Evolutionary conservation across 1,140 invertebrate species (phyloP).

Genomic region (Argopecten irradians): DNA sequence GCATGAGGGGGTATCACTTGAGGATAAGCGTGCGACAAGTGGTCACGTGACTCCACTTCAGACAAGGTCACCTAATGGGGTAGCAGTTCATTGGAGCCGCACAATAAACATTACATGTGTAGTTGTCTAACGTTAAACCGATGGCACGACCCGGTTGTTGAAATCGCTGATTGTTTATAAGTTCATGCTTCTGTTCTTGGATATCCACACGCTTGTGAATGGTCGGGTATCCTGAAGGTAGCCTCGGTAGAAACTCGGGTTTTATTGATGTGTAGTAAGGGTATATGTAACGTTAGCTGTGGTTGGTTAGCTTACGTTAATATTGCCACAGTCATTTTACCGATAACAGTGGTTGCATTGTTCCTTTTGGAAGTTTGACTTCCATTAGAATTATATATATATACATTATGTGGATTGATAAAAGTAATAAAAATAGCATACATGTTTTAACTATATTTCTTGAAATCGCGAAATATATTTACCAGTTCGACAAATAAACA

Average conservation of each 20-base stretch:
- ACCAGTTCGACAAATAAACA: too few relatives aligned
- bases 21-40: conserved; percentile 20
- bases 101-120: not conserved
- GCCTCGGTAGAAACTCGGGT: not conserved
- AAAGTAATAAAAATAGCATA: too few relatives aligned
- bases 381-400: too few relatives aligned
- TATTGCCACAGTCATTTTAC: too few relatives aligned
- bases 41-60: conserved; percentile 1
- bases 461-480: too few relatives aligned
- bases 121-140: not conserved
- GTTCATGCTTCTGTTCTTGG: not conserved
- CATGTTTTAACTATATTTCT: too few relatives aligned
- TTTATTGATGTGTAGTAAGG: not conserved
- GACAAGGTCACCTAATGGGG: not conserved
- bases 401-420: too few relatives aligned
- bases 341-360: too few relatives aligned
- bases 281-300: not conserved
- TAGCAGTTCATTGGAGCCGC: not conserved
- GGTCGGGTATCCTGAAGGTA: not conserved
- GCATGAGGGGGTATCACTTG: conserved; percentile 13
- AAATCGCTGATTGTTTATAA: not conserved
- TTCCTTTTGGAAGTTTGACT: too few relatives aligned
- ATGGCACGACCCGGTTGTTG: not conserved
- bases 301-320: conserved; percentile 2
- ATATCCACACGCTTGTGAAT: not conserved